Percentiles rank a stretch among this genome's conserved stretches.
phyloP scores from a whole-genome alignment of 1,140 invertebrate species.

The Aleiodes sp. region DNA sequence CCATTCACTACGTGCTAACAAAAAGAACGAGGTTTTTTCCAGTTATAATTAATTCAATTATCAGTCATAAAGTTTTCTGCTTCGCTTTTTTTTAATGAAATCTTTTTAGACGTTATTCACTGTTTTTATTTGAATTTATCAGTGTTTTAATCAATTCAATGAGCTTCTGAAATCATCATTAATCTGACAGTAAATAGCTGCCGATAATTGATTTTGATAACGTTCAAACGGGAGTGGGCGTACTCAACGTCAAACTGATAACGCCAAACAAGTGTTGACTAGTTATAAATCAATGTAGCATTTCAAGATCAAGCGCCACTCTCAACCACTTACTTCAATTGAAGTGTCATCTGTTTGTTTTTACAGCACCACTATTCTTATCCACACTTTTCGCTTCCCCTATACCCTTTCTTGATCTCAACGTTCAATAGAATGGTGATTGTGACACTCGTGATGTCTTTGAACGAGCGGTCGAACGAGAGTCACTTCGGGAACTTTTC shows the following conservation, averaged over 20 bases:
- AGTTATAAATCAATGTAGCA: slow-evolving; percentile 4
- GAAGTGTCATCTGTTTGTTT: background rate
- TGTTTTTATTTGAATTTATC: no score
- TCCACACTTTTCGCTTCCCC: background rate
- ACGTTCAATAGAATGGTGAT: slow-evolving; percentile 3
- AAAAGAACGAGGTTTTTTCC: slow-evolving; percentile 14
- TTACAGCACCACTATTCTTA: background rate
- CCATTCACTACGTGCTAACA: background rate
- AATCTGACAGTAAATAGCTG: background rate
- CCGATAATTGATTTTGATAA: background rate
- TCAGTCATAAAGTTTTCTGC: background rate
- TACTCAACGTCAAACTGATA: background rate
- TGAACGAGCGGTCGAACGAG: background rate
- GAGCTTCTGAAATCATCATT: background rate
- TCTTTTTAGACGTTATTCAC: no score
- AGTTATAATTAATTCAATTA: background rate
- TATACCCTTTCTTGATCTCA: no score
- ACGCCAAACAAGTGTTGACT: background rate
- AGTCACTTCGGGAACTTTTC: background rate
- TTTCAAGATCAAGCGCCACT: background rate
- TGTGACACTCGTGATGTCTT: background rate
- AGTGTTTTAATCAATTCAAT: background rate
- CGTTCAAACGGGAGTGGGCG: background rate
- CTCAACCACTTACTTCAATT: background rate
- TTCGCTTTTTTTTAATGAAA: no score